Base-by-base conservation (phyloP, 2,113 vertebrate genomes). In the Climacteris rufus region DNA sequence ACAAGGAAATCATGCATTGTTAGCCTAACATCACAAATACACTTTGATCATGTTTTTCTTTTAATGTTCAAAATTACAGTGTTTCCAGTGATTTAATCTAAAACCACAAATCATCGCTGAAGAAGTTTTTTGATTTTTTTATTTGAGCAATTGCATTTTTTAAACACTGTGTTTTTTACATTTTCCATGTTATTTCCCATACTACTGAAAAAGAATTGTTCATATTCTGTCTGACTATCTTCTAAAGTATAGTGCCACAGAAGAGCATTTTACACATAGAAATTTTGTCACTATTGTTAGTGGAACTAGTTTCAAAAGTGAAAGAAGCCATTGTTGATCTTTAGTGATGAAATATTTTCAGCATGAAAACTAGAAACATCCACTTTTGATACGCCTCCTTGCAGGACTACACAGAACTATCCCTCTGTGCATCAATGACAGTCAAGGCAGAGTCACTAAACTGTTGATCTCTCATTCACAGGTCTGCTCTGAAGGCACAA, bases 341-440 rank as follows among this genome's bases (percentile, higher is more conserved):
- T 44, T 14, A 53, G 6, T 18, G 18, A 40, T 4, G 52, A 70
- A 74, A 5, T 13, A n/a, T 63, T 80, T 87, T 89, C 7, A 11
- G 13, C 7, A 23, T 13, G 33, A 60, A 54, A 25, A 6, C 18
- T 9, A 63, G 24, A 87, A 66, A 57, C 2, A 11, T 24, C 2
- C 2, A 0, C 15, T 42, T 52, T 11, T 0, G 0, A 23, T n/a
- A 61, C 57, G 39, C 15, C 10, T 42, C 9, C 1, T 31, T 49
- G 11, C 10, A 87, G 33, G 64, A 39, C 10, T 49, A 17, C 15
- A 11, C 1, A 60, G 23, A 60, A 27, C 9, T 7, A 45, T 65
- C 16, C 24, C 60, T 14, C 20, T 17, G 2, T 37, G 6, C 22
- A n/a, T 39, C 50, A 69, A 0, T 23, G 35, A 13, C 9, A 70